phyloP scores from a whole-genome alignment of 2,888 invertebrate genomes.

The Tenthredo notha region DNA sequence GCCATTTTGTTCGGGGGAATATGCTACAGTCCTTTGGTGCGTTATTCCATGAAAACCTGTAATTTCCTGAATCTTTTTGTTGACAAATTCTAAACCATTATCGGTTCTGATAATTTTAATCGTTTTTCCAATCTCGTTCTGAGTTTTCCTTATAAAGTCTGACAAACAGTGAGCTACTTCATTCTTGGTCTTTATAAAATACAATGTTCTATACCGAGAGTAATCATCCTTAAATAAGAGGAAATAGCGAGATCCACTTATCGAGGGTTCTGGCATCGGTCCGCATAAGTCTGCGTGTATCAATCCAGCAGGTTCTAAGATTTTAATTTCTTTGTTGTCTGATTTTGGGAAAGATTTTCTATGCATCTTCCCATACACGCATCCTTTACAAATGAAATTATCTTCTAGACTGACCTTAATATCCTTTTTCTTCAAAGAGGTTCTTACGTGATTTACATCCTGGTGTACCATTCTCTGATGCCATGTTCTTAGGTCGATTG shows the following conservation, averaged over 20 bases:
- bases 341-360: conserved; percentile 60
- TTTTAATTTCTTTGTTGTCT: conserved; percentile 44
- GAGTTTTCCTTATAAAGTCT: conserved; percentile 54
- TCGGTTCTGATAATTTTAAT: conserved; percentile 57
- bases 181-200: conserved; percentile 56
- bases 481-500: conserved; percentile 58
- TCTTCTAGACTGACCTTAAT: conserved; percentile 50
- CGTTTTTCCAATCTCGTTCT: conserved; percentile 53
- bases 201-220: conserved; percentile 47
- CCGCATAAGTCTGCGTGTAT: conserved; percentile 65
- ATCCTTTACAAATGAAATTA: conserved; percentile 58
- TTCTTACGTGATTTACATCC: conserved; percentile 58
- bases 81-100: conserved; percentile 58
- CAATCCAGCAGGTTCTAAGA: conserved; percentile 55
- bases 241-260: conserved; percentile 60
- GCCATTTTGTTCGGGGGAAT: conserved; percentile 33
- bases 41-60: conserved; percentile 21
- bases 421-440: conserved; percentile 52
- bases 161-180: conserved; percentile 49
- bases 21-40: not conserved
- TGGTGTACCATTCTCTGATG: conserved; percentile 62
- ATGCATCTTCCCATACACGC: conserved; percentile 63
- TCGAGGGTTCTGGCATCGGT: conserved; percentile 61
- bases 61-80: conserved; percentile 24
- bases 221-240: conserved; percentile 60